These are phyloP conservation scores for Erpobdella octoculata DNA, from an alignment of 2,888 invertebrate species.

Conservation along the genomic window DNA sequence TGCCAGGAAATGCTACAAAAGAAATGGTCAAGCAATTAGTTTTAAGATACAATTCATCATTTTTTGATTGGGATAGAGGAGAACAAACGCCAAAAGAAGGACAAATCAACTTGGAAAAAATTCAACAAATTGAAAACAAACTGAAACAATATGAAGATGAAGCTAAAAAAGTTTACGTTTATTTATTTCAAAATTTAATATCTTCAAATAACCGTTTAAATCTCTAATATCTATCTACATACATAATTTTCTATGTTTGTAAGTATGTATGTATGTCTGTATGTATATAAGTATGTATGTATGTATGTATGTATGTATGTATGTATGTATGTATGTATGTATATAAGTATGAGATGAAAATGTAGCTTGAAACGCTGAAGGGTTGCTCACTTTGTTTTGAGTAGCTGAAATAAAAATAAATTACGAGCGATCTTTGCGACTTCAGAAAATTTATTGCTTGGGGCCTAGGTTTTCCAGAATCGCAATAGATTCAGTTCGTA, in stretches of 20 bases:
- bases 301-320: no score
- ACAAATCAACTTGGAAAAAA: conserved; percentile 1
- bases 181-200: background rate
- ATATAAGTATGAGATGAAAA: no score
- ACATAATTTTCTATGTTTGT: background rate
- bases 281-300: background rate
- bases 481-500: no score
- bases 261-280: background rate
- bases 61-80: conserved; percentile 33
- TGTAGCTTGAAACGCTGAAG: no score
- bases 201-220: background rate
- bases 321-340: no score
- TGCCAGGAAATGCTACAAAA: conserved; percentile 23
- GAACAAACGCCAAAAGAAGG: background rate
- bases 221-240: background rate
- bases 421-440: no score
- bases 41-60: conserved; percentile 37
- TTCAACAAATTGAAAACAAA: background rate
- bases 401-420: no score
- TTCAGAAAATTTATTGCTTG: no score
- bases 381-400: no score
- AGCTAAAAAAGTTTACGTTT: conserved; percentile 16
- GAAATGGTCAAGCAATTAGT: conserved; percentile 32
- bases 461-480: no score
- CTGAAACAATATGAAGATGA: background rate